Conservation (phyloP, 2,113 vertebrate genomes). For the Galemys pyrenaicus region DNA sequence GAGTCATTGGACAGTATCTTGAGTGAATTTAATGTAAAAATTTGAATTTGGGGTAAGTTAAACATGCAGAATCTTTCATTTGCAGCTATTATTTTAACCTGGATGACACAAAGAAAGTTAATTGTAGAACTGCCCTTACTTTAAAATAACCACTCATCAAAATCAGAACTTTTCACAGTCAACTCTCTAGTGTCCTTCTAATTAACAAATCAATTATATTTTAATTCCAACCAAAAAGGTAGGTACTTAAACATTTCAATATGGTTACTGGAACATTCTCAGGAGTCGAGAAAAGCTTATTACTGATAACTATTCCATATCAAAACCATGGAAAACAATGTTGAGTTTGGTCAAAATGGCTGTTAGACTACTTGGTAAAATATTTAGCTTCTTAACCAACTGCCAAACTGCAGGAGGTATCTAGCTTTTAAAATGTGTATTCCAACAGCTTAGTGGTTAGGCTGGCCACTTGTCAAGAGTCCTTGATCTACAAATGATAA, state of each 20-base stretch:
- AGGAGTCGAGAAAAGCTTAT: not conserved
- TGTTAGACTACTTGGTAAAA: not conserved
- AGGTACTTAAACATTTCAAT: conserved; percentile 63
- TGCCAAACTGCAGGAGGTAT: not conserved
- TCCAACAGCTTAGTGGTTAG: not conserved
- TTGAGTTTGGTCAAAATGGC: not conserved
- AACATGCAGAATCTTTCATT: not conserved
- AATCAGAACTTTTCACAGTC: not conserved
- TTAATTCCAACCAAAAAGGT: conserved; percentile 42
- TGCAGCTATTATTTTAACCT: not conserved
- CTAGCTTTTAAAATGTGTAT: not conserved
- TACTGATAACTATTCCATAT: not conserved
- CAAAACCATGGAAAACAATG: not conserved
- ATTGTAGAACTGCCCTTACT: not conserved
- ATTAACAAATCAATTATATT: conserved; percentile 63
- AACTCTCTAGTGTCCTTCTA: conserved; percentile 26
- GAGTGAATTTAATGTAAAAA: not conserved
- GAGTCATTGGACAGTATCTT: not conserved
- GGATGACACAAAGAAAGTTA: not conserved
- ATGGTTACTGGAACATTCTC: conserved; percentile 62
- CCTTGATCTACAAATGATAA: not conserved
- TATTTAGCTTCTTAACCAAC: not conserved
- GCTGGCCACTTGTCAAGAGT: not conserved
- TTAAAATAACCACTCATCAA: not conserved
- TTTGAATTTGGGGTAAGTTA: not conserved